Percentiles rank a stretch among this genome's conserved stretches.
Evolutionary conservation across 1,140 invertebrate species (phyloP).

Genomic region (Aphidius ervi): DNA sequence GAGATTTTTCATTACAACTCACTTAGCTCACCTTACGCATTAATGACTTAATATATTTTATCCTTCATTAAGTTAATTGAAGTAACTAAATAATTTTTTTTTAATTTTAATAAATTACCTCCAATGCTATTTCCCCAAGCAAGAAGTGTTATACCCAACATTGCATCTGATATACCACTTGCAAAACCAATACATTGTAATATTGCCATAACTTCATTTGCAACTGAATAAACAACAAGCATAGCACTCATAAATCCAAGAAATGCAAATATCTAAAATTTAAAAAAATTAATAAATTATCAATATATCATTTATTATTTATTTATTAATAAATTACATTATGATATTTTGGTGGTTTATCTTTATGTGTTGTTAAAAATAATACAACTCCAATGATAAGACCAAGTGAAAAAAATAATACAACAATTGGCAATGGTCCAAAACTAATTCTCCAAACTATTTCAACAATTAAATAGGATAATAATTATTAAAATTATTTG

Average conservation of each 20-base stretch:
- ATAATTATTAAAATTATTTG: not conserved
- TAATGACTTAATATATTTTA: no score
- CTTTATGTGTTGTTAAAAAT: slow-evolving; percentile 34
- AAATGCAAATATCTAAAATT: slow-evolving; percentile 57
- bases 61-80: no score
- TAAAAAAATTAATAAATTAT: not conserved
- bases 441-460: slow-evolving; percentile 35
- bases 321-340: slow-evolving; percentile 34
- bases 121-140: slow-evolving; percentile 71
- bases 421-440: slow-evolving; percentile 33
- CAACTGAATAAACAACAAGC: slow-evolving; percentile 64
- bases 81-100: no score
- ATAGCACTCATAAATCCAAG: slow-evolving; percentile 63
- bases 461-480: not conserved
- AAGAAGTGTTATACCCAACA: slow-evolving; percentile 66
- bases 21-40: no score
- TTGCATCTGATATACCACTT: slow-evolving; percentile 60
- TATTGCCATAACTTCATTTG: slow-evolving; percentile 65
- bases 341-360: slow-evolving; percentile 39
- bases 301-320: not conserved
- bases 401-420: slow-evolving; percentile 28
- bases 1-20: no score
- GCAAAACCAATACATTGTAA: slow-evolving; percentile 60
- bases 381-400: slow-evolving; percentile 29
- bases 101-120: slow-evolving; percentile 46